A percentile compares a stretch with the other conserved stretches of the same genome.
These are phyloP conservation scores for Muraenolepis orangiensis DNA, from an alignment of 2,797 vertebrate genomes.

Conservation along the genomic window DNA sequence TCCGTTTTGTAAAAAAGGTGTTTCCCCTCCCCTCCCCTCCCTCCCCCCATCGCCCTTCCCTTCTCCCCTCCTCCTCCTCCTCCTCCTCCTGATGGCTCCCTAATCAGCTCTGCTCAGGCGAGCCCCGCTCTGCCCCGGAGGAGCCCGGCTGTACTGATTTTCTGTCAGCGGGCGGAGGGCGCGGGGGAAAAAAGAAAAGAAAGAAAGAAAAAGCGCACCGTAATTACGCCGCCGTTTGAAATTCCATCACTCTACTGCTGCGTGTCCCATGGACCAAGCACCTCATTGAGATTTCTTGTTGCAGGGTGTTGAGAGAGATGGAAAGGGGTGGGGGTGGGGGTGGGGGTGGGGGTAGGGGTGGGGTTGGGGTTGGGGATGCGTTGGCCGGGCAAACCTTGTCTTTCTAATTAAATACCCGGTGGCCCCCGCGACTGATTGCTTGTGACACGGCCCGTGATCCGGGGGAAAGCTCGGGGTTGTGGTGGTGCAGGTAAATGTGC, in stretches of 20 bases:
- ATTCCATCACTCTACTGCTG: slow-evolving; percentile 68
- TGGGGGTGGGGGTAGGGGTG: too few relatives aligned
- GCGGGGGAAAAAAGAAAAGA: too few relatives aligned
- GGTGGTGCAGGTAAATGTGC: slow-evolving; percentile 49
- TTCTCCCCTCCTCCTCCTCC: too few relatives aligned
- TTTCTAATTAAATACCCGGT: slow-evolving; percentile 75
- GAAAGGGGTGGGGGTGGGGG: too few relatives aligned
- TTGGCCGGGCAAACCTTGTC: slow-evolving; percentile 62
- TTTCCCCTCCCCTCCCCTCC: slow-evolving; percentile 45
- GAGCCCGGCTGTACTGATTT: slow-evolving; percentile 70
- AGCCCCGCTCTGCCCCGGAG: slow-evolving; percentile 67
- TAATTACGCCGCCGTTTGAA: slow-evolving; percentile 77
- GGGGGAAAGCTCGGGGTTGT: slow-evolving; percentile 65
- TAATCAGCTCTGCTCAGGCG: slow-evolving; percentile 68
- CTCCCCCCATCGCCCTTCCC: too few relatives aligned
- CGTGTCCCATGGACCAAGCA: slow-evolving; percentile 36
- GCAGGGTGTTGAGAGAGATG: slow-evolving; percentile 5
- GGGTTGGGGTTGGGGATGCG: slow-evolving; percentile 62
- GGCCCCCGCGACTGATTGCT: slow-evolving; percentile 72
- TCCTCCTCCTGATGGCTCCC: slow-evolving; percentile 59
- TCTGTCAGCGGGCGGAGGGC: slow-evolving; percentile 65
- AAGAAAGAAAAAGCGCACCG: slow-evolving; percentile 51
- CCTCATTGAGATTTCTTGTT: slow-evolving; percentile 73
- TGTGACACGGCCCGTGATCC: slow-evolving; percentile 70
- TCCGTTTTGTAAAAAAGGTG: slow-evolving; percentile 66